These are phyloP conservation scores for Ceramica pisi DNA, from an alignment of 2,888 invertebrate species.

Conservation along the genomic window DNA sequence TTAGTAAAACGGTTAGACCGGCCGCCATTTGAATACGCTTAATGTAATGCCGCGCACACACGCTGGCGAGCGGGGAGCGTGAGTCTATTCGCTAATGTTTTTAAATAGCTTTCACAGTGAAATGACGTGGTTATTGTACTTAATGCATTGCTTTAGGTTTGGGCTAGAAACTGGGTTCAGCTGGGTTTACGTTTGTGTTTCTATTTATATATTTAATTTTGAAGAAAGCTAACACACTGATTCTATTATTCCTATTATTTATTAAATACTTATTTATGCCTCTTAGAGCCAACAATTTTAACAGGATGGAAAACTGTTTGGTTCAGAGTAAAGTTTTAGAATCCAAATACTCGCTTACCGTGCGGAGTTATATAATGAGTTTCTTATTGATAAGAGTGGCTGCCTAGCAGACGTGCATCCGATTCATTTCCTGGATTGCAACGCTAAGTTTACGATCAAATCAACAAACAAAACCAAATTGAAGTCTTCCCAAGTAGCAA, in stretches of 20 bases:
- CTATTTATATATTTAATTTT: no score
- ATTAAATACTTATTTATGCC: no score
- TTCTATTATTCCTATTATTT: no score
- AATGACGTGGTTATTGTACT: slow-evolving; percentile 29
- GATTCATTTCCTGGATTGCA: no score
- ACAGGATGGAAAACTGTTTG: not conserved
- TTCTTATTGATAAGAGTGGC: not conserved
- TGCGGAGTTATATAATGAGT: no score
- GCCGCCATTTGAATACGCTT: slow-evolving; percentile 62
- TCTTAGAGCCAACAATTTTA: no score
- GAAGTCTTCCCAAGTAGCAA: not conserved
- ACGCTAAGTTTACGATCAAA: not conserved
- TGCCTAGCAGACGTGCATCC: slow-evolving; percentile 1
- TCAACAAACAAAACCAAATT: not conserved
- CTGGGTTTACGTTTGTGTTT: not conserved
- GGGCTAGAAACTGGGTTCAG: not conserved
- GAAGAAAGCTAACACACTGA: no score
- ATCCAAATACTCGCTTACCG: no score
- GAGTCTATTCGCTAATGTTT: slow-evolving; percentile 42
- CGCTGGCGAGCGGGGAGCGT: not conserved
- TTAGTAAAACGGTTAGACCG: no score
- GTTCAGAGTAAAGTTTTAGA: no score
- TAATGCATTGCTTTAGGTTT: slow-evolving; percentile 16
- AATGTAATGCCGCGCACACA: slow-evolving; percentile 56
- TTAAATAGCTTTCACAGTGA: slow-evolving; percentile 38